Conservation (phyloP, 2,797 vertebrate species). For the Arctocebus calabarensis region DNA sequence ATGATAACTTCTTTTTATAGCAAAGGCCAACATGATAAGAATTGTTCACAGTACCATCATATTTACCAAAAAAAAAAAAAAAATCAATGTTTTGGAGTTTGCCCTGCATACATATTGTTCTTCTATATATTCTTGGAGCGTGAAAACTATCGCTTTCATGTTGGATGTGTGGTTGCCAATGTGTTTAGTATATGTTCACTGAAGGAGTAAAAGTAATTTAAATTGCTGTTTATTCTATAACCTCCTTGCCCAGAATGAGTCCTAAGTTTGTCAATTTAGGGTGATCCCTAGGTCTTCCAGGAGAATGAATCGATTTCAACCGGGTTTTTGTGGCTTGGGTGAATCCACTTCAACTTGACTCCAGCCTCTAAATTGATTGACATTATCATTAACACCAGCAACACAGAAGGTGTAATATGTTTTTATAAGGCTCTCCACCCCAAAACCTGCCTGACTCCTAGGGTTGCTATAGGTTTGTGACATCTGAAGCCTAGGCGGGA, state of each 20-base stretch:
- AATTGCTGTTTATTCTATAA: conserved; percentile 20
- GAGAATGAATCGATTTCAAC: conserved; percentile 31
- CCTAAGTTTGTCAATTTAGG: conserved; percentile 35
- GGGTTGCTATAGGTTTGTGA: not conserved
- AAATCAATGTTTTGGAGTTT: conserved; percentile 1
- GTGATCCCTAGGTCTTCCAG: not conserved
- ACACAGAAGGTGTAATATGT: conserved; percentile 11
- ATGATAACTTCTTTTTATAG: conserved; percentile 48
- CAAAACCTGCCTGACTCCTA: not conserved
- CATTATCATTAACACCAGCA: conserved; percentile 4
- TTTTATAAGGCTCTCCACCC: conserved; percentile 16
- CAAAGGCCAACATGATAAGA: conserved; percentile 32
- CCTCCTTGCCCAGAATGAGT: not conserved
- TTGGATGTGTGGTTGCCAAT: not conserved
- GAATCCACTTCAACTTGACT: conserved; percentile 4
- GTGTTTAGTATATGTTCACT: conserved; percentile 46
- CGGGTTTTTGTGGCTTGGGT: conserved; percentile 1
- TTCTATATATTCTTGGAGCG: not conserved
- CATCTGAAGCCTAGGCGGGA: not conserved
- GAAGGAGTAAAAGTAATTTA: conserved; percentile 33
- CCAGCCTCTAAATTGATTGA: conserved; percentile 9
- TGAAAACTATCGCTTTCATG: not conserved
- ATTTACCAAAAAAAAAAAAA: conserved; percentile 37
- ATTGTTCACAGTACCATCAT: conserved; percentile 22
- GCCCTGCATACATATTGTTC: not conserved